Conservation (phyloP, 2,888 invertebrate genomes). For the Chloromyia formosa region DNA sequence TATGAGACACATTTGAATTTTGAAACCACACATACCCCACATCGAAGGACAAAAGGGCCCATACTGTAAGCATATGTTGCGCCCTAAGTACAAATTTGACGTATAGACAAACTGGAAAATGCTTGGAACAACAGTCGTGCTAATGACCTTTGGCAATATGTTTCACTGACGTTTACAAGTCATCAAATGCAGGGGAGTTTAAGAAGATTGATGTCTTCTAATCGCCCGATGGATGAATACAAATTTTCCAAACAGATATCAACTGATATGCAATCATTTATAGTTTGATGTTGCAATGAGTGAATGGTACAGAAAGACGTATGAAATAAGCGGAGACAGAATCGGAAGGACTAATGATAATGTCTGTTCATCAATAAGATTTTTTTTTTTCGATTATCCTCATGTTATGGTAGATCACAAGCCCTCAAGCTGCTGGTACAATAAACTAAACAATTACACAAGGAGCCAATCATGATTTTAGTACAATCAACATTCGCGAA, state of each 20-base stretch:
- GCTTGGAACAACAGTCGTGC: constrained; percentile 27
- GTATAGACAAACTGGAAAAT: constrained; percentile 17
- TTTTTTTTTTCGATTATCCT: too few species aligned
- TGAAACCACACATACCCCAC: constrained; percentile 23
- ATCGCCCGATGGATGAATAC: constrained; percentile 31
- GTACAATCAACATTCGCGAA: too few species aligned
- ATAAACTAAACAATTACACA: too few species aligned
- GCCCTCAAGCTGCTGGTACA: too few species aligned
- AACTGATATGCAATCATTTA: constrained; percentile 12
- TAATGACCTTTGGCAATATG: constrained; percentile 43
- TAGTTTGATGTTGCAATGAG: constrained; percentile 6
- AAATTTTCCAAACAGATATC: constrained; percentile 15
- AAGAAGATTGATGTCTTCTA: constrained; percentile 30
- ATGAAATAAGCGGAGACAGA: neutral
- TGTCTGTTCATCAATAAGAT: too few species aligned
- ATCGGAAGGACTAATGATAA: neutral
- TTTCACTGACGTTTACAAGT: constrained; percentile 34
- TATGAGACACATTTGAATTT: neutral
- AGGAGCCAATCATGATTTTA: too few species aligned
- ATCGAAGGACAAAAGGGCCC: constrained; percentile 7
- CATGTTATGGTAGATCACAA: too few species aligned
- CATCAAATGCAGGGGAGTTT: constrained; percentile 28
- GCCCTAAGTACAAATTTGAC: constrained; percentile 38
- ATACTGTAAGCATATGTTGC: constrained; percentile 43
- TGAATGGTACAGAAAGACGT: neutral